Conservation (phyloP, 2,888 invertebrate species). For the Adelphocoris suturalis region DNA sequence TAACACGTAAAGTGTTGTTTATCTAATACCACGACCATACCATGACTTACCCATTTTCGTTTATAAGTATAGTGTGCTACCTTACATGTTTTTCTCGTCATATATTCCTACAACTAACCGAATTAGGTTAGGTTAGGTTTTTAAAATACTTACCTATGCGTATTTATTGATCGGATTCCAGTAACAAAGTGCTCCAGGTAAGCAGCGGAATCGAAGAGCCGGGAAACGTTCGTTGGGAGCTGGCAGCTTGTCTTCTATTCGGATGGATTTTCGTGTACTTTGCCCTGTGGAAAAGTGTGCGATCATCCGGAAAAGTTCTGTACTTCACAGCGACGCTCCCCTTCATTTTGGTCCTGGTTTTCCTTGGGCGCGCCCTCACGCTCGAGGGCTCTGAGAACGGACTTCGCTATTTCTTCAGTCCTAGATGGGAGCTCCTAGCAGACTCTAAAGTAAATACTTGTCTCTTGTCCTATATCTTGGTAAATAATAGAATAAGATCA, state of each 20-base stretch:
- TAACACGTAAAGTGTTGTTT: no score
- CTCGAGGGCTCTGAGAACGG: slow-evolving; percentile 93
- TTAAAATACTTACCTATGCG: no score
- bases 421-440: slow-evolving; percentile 89
- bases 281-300: slow-evolving; percentile 97
- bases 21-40: no score
- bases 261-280: slow-evolving; percentile 97
- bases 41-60: no score
- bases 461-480: background rate
- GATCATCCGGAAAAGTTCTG: slow-evolving; percentile 93
- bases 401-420: slow-evolving; percentile 91
- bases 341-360: slow-evolving; percentile 91
- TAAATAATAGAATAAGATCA: no score
- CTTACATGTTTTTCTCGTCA: no score
- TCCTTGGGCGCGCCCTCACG: slow-evolving; percentile 92
- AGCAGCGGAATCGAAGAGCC: slow-evolving; percentile 90
- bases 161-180: no score
- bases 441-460: slow-evolving; percentile 86
- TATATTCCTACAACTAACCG: no score
- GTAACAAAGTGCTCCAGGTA: slow-evolving; percentile 91
- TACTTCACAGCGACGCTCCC: slow-evolving; percentile 96
- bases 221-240: slow-evolving; percentile 91
- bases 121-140: no score
- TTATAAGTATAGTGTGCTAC: no score
- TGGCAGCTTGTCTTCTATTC: slow-evolving; percentile 92